phyloP scores from a whole-genome alignment of 1,140 invertebrate genomes.

The Polypedilum vanderplanki region DNA sequence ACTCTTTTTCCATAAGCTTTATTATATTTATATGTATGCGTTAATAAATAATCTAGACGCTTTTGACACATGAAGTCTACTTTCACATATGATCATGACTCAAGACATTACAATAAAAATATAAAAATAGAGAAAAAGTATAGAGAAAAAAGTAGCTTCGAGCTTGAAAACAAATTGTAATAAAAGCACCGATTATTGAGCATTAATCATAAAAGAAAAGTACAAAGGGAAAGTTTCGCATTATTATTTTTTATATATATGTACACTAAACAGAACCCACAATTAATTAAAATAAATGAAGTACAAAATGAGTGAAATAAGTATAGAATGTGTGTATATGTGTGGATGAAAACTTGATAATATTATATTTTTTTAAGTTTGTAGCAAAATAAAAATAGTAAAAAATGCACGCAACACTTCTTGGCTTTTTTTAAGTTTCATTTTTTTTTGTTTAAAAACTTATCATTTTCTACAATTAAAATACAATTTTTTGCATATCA shows the following conservation, averaged over 20 bases:
- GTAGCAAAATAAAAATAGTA: background rate
- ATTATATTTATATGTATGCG: background rate
- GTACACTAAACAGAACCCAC: constrained; percentile 16
- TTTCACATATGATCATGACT: background rate
- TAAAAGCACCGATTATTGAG: constrained; percentile 15
- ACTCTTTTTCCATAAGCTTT: background rate
- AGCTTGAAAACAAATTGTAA: constrained; percentile 5
- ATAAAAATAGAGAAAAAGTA: background rate
- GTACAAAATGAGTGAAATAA: background rate
- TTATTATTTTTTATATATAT: background rate
- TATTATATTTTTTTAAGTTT: no score
- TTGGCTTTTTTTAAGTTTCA: background rate
- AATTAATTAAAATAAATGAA: constrained; percentile 1
- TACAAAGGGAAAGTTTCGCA: background rate
- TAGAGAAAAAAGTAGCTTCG: background rate
- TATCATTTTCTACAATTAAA: background rate
- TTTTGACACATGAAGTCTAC: background rate
- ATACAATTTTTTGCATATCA: background rate
- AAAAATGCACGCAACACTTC: constrained; percentile 8
- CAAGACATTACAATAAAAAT: constrained; percentile 3
- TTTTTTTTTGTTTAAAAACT: background rate
- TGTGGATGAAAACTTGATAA: no score
- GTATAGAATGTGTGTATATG: no score
- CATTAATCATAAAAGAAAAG: constrained; percentile 12
- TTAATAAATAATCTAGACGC: background rate